Conservation (phyloP, 37 sponge, comb jelly and placozoan genomes). For the Cladorhizidae sp. region DNA sequence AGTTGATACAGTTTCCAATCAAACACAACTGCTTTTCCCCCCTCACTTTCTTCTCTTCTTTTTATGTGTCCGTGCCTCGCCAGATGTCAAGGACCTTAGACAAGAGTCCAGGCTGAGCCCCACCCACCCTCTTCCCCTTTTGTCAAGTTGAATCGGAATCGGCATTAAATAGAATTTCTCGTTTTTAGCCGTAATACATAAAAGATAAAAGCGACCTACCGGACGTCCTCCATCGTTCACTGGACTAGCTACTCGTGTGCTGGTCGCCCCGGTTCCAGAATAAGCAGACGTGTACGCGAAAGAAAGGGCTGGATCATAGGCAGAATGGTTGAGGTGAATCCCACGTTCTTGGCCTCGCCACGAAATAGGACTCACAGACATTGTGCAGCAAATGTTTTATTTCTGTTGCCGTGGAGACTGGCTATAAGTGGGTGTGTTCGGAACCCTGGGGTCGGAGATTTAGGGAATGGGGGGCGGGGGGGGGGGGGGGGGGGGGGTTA, state of each 20-base stretch:
- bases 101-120: too few species aligned
- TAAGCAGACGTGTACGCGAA: conserved; percentile 38
- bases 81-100: too few species aligned
- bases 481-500: background rate
- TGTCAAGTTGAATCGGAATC: too few species aligned
- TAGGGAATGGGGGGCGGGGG: background rate
- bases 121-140: too few species aligned
- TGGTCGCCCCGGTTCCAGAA: conserved; percentile 19
- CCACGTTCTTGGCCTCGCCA: conserved; percentile 9
- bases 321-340: background rate
- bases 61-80: too few species aligned
- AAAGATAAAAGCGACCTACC: too few species aligned
- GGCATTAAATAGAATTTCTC: too few species aligned
- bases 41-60: too few species aligned
- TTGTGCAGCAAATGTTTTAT: background rate
- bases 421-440: background rate
- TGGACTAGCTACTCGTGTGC: background rate
- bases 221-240: background rate
- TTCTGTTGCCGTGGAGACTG: background rate
- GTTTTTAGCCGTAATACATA: too few species aligned
- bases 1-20: too few species aligned
- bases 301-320: conserved; percentile 44
- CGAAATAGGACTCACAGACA: conserved; percentile 29
- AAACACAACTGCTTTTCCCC: too few species aligned
- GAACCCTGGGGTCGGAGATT: background rate